A percentile compares a stretch with the other conserved stretches of the same genome.
phyloP scores from a whole-genome alignment of 64 coral and sea anemone genomes.

The Porites australiensis region DNA sequence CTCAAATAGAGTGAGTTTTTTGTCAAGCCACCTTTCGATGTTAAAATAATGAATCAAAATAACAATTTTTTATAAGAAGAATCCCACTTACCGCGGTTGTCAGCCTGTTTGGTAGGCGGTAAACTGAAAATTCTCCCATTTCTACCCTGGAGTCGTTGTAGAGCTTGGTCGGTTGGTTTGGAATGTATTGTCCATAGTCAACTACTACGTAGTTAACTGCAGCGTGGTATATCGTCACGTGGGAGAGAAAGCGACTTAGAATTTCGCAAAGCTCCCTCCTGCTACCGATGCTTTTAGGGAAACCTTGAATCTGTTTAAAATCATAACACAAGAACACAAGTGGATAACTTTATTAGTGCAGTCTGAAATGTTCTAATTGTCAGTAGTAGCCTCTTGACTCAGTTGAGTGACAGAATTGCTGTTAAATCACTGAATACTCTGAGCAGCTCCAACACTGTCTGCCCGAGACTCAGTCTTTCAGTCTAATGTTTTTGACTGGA shows the following conservation, averaged over 20 bases:
- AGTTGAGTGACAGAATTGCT: too few species aligned
- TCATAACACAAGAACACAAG: not conserved
- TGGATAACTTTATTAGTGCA: too few species aligned
- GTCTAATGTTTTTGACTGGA: too few species aligned
- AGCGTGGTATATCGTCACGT: conserved; percentile 13
- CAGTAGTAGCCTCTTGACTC: too few species aligned
- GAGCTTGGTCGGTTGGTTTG: conserved; percentile 17
- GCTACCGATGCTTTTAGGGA: not conserved
- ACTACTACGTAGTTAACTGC: not conserved
- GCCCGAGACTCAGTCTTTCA: too few species aligned
- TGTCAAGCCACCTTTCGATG: too few species aligned
- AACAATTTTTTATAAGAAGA: too few species aligned
- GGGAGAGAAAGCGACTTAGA: not conserved
- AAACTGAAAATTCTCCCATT: conserved; percentile 1
- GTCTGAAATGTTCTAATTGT: not conserved
- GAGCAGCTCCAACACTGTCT: too few species aligned
- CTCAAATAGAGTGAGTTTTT: too few species aligned
- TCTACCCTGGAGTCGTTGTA: conserved; percentile 12
- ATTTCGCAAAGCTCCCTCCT: conserved; percentile 1
- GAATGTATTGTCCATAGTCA: not conserved
- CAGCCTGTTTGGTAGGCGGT: not conserved
- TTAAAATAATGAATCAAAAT: too few species aligned
- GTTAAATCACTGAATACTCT: too few species aligned
- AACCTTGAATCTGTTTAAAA: not conserved
- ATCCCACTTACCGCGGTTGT: not conserved